phyloP scores from a whole-genome alignment of 2,888 invertebrate species.

The Pinctada fucata region DNA sequence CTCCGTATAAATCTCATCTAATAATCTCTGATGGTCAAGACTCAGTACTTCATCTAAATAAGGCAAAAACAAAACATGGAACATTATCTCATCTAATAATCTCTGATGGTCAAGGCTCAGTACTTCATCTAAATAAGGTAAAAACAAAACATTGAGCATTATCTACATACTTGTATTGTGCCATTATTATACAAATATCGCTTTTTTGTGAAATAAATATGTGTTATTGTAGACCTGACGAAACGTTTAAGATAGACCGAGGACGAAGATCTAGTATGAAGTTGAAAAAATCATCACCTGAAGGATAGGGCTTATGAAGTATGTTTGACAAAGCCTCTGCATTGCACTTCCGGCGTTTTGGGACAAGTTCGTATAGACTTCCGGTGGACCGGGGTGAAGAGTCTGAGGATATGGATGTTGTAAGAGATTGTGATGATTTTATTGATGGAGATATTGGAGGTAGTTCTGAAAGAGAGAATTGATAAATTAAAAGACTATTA shows the following conservation, averaged over 20 bases:
- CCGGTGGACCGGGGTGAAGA: conserved; percentile 23
- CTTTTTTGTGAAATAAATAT: too few relatives aligned
- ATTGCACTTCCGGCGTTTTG: conserved; percentile 27
- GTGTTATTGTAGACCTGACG: too few relatives aligned
- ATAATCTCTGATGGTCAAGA: conserved; percentile 39
- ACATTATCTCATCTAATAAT: conserved; percentile 40
- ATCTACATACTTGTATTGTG: conserved; percentile 28
- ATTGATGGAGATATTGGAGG: conserved; percentile 46
- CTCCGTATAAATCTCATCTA: conserved; percentile 47
- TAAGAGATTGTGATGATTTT: conserved; percentile 33
- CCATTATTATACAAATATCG: too few relatives aligned
- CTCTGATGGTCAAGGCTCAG: too few relatives aligned
- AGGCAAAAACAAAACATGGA: too few relatives aligned
- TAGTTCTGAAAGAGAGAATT: conserved; percentile 42
- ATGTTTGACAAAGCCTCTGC: conserved; percentile 24
- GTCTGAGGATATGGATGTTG: conserved; percentile 29
- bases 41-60: not conserved
- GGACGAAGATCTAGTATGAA: too few relatives aligned
- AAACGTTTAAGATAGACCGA: too few relatives aligned
- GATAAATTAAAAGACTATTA: too few relatives aligned
- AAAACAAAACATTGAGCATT: not conserved
- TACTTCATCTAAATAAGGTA: too few relatives aligned
- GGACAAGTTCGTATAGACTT: not conserved
- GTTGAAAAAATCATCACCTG: not conserved
- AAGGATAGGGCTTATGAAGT: conserved; percentile 24